Evolutionary conservation across 1,140 invertebrate species (phyloP).

Genomic region (Linepithema humile): DNA sequence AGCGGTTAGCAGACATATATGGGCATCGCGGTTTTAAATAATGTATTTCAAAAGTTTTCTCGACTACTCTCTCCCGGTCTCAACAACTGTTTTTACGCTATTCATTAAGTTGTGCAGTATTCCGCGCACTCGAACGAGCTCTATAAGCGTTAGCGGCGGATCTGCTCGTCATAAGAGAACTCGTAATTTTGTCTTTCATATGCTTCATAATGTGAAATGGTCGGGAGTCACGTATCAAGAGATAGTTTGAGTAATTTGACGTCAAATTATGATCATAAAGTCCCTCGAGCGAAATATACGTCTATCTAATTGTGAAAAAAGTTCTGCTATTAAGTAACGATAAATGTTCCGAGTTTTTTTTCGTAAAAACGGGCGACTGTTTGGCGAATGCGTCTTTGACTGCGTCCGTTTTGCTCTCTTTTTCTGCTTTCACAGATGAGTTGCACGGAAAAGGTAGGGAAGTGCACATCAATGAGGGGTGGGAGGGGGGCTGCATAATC

Average conservation of each 20-base stretch:
- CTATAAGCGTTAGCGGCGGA: background rate
- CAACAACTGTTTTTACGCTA: background rate
- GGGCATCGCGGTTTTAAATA: conserved; percentile 35
- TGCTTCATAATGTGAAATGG: background rate
- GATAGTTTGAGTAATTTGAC: background rate
- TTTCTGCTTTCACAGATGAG: conserved; percentile 55
- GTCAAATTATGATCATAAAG: background rate
- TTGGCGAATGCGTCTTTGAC: conserved; percentile 24
- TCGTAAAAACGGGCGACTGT: conserved; percentile 10
- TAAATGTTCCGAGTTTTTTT: background rate
- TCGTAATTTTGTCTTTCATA: conserved; percentile 5
- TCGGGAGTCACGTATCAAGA: background rate
- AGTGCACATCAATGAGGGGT: background rate
- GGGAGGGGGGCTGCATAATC: conserved; percentile 13
- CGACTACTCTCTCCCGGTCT: background rate
- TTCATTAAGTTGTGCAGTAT: background rate
- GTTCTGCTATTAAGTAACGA: background rate
- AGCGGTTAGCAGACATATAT: conserved; percentile 8
- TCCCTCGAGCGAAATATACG: background rate
- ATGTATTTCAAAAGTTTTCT: conserved; percentile 16
- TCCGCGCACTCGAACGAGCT: background rate
- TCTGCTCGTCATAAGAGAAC: background rate
- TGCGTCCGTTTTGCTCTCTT: conserved; percentile 16
- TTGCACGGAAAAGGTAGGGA: conserved; percentile 33
- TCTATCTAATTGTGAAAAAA: background rate